These are phyloP conservation scores for Brachymystax lenok DNA, from an alignment of 2,797 vertebrate genomes.

Conservation along the genomic window DNA sequence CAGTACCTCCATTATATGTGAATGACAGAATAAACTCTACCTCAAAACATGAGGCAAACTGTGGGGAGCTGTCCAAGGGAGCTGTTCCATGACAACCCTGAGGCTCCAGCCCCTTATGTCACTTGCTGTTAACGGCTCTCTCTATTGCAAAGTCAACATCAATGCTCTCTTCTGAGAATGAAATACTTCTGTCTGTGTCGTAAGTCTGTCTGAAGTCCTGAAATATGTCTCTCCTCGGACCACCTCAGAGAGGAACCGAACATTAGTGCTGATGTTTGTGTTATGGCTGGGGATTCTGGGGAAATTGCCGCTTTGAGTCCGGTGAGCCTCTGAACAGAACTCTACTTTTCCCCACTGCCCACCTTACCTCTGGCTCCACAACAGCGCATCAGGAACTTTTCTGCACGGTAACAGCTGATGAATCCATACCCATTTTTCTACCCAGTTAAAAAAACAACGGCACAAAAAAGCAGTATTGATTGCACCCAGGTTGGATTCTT, in stretches of 20 bases:
- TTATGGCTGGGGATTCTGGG: slow-evolving; percentile 40
- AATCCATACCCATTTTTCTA: slow-evolving; percentile 51
- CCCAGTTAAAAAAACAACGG: slow-evolving; percentile 32
- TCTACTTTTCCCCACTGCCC: slow-evolving; percentile 18
- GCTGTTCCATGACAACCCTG: slow-evolving; percentile 47
- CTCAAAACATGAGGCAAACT: background rate
- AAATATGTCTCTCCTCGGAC: slow-evolving; percentile 63
- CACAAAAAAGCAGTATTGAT: slow-evolving; percentile 58
- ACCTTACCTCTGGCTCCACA: slow-evolving; percentile 17
- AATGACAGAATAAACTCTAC: slow-evolving; percentile 13
- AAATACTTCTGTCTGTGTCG: slow-evolving; percentile 60
- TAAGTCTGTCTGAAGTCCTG: slow-evolving; percentile 63
- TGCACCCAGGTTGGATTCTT: slow-evolving; percentile 57
- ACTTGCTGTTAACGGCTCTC: slow-evolving; percentile 63
- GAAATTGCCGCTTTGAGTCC: slow-evolving; percentile 33
- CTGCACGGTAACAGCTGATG: slow-evolving; percentile 43
- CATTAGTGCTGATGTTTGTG: slow-evolving; percentile 62
- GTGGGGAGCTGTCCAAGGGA: slow-evolving; percentile 54
- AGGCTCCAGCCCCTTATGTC: slow-evolving; percentile 61
- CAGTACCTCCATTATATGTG: background rate
- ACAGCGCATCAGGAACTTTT: slow-evolving; percentile 21
- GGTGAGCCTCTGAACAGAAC: slow-evolving; percentile 11
- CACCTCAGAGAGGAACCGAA: slow-evolving; percentile 58
- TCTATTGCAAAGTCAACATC: slow-evolving; percentile 73
- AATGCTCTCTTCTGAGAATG: slow-evolving; percentile 53